These are phyloP conservation scores for Zaprionus africanus DNA, from an alignment of 1,140 invertebrate species.

Conservation along the genomic window DNA sequence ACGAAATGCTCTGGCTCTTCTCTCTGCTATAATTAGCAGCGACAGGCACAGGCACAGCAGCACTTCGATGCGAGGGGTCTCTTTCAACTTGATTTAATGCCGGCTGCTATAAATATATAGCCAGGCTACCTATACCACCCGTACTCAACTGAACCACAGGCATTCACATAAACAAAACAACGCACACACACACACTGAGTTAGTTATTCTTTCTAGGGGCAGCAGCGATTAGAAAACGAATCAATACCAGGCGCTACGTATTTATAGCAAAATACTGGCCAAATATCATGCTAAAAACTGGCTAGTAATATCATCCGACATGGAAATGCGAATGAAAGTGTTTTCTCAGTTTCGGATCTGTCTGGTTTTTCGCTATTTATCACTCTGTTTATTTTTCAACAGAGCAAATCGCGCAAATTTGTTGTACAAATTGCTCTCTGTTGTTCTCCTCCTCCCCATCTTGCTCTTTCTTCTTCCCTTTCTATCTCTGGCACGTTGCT, in stretches of 20 bases:
- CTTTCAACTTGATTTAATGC: slow-evolving; percentile 62
- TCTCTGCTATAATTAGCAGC: slow-evolving; percentile 68
- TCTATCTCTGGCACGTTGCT: slow-evolving; percentile 55
- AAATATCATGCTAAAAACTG: no score
- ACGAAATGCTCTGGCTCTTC: not conserved
- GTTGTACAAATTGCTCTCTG: slow-evolving; percentile 66
- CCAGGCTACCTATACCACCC: not conserved
- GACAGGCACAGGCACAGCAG: slow-evolving; percentile 7
- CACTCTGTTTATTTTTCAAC: slow-evolving; percentile 45
- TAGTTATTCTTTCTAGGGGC: not conserved
- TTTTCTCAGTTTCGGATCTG: slow-evolving; percentile 6
- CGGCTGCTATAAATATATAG: slow-evolving; percentile 74
- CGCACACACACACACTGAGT: slow-evolving; percentile 7
- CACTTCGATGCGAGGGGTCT: slow-evolving; percentile 24
- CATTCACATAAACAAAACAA: slow-evolving; percentile 62
- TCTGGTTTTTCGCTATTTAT: slow-evolving; percentile 30
- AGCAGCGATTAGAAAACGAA: not conserved
- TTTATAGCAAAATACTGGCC: slow-evolving; percentile 25
- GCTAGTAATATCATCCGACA: not conserved
- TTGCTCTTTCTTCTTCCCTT: not conserved
- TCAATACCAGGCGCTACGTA: slow-evolving; percentile 41
- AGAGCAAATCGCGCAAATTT: slow-evolving; percentile 76
- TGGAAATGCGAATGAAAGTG: slow-evolving; percentile 25
- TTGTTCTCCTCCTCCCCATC: not conserved
- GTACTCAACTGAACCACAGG: not conserved